phyloP scores from a whole-genome alignment of 1,140 invertebrate genomes.

The Hylaeus volcanicus region DNA sequence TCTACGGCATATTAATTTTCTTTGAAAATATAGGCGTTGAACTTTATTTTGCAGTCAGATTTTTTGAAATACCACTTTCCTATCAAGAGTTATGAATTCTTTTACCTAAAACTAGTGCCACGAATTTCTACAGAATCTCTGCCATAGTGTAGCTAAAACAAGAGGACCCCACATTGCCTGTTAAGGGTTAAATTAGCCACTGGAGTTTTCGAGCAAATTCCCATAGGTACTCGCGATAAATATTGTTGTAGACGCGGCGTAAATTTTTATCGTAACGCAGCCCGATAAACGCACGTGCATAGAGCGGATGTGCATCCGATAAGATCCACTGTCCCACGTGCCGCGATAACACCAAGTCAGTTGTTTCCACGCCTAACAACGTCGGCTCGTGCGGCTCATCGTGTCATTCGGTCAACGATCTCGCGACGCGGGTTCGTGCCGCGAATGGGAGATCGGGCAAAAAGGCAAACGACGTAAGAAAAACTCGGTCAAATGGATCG shows the following conservation, averaged over 20 bases:
- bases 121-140: too few species aligned
- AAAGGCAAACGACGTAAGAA: conserved; percentile 44
- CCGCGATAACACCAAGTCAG: conserved; percentile 19
- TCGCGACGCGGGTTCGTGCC: conserved; percentile 37
- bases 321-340: conserved; percentile 19
- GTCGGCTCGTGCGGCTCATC: conserved; percentile 30
- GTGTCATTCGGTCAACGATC: conserved; percentile 54
- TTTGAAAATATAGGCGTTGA: too few species aligned
- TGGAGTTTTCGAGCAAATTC: too few species aligned
- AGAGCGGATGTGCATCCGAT: conserved; percentile 28
- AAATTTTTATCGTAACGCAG: neutral
- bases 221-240: neutral
- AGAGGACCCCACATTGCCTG: too few species aligned
- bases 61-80: too few species aligned
- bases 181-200: too few species aligned
- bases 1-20: too few species aligned
- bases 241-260: neutral
- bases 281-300: conserved; percentile 10
- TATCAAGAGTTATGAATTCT: too few species aligned
- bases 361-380: conserved; percentile 17
- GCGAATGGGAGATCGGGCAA: conserved; percentile 41
- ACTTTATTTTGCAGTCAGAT: too few species aligned
- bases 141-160: too few species aligned
- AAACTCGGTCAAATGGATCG: conserved; percentile 54
- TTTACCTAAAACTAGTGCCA: too few species aligned